A percentile compares a stretch with the other conserved stretches of the same genome.
These are phyloP conservation scores for Chionoecetes opilio DNA, from an alignment of 1,140 invertebrate genomes.

Conservation along the genomic window DNA sequence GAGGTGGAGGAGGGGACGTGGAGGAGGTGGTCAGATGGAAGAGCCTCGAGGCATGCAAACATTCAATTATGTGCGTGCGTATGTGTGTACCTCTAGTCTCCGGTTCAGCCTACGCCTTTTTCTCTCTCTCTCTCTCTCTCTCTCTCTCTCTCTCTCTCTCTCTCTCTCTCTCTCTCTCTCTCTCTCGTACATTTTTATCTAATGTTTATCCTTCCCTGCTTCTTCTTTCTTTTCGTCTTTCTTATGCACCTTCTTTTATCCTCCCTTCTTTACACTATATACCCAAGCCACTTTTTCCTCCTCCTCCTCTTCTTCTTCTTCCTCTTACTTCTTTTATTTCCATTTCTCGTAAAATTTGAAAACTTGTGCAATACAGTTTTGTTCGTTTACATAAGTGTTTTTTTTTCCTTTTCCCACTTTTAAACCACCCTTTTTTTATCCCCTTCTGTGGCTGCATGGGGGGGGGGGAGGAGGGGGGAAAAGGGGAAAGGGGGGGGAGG, in stretches of 20 bases:
- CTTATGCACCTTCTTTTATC: background rate
- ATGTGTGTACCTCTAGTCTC: background rate
- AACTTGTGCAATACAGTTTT: background rate
- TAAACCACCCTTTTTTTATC: background rate
- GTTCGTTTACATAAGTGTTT: background rate
- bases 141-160: background rate
- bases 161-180: background rate
- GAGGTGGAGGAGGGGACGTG: background rate
- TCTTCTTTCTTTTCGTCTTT: background rate
- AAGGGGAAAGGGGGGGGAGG: background rate
- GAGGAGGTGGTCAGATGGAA: background rate
- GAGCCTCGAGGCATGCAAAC: slow-evolving; percentile 34
- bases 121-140: background rate
- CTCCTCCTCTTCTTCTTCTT: background rate
- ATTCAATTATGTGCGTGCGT: slow-evolving; percentile 52
- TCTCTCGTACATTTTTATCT: background rate
- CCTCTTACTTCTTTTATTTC: background rate
- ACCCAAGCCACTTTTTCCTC: background rate
- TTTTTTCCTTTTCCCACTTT: background rate
- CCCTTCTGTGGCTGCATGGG: background rate
- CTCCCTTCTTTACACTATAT: background rate
- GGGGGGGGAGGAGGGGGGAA: background rate
- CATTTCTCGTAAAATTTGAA: background rate
- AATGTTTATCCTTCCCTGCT: no score
- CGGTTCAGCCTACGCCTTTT: no score